These are phyloP conservation scores for Maconellicoccus hirsutus DNA, from an alignment of 1,140 invertebrate species.

Conservation along the genomic window DNA sequence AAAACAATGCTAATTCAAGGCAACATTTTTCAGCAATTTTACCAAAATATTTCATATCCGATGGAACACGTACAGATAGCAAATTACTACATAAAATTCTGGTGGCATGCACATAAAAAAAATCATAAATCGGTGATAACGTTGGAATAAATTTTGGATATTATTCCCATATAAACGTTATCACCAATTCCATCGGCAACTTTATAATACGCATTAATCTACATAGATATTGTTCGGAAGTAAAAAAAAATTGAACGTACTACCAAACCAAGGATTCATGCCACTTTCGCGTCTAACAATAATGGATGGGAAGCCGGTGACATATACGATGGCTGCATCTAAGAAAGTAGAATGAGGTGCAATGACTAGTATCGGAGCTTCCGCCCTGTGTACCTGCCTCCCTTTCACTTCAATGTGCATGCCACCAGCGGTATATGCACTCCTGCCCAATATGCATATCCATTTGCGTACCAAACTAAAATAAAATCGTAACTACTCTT, in stretches of 20 bases:
- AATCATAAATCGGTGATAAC: background rate
- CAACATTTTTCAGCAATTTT: background rate
- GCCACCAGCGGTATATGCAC: constrained; percentile 59
- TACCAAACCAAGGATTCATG: constrained; percentile 68
- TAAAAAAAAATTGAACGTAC: constrained; percentile 42
- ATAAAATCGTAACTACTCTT: constrained; percentile 16
- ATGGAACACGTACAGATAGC: background rate
- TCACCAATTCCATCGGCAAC: background rate
- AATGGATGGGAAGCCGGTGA: constrained; percentile 62
- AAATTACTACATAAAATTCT: background rate
- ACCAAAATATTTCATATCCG: background rate
- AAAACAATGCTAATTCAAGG: too few relatives aligned
- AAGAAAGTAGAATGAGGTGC: constrained; percentile 79
- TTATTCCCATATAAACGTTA: background rate
- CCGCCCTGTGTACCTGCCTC: constrained; percentile 51
- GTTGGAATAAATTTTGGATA: too few relatives aligned
- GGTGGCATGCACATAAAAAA: constrained; percentile 13
- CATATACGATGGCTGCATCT: constrained; percentile 69
- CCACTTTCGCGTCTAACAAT: constrained; percentile 65
- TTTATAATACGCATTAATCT: too few relatives aligned
- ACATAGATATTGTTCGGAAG: too few relatives aligned
- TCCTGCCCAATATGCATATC: constrained; percentile 56
- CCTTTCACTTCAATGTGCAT: constrained; percentile 69
- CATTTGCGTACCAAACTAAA: constrained; percentile 45
- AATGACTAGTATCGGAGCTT: constrained; percentile 72